Base-by-base conservation (phyloP, 2,888 invertebrate genomes). In the Macaria liturata region DNA sequence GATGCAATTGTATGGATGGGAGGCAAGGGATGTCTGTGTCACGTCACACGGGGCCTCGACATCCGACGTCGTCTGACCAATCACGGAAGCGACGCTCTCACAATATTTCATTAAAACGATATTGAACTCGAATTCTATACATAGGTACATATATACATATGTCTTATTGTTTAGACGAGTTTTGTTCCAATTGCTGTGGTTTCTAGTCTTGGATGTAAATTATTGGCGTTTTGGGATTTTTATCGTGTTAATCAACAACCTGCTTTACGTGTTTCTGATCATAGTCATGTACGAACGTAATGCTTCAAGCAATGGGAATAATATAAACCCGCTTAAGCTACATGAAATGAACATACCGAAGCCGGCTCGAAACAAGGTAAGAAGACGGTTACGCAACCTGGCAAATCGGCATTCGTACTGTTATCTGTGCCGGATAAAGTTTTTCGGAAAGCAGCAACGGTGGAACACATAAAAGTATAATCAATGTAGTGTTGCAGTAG, bases 401-500 rank as follows among this genome's bases (percentile, higher is more conserved):
- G 31, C 51, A 43, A 54, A 58, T 56, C 54, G 58, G 58, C 61
- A 66, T 54, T 49, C 57, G 58, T 65, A 62, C 46, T 48, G 57
- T 67, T 62, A 63, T 64, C 51, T 53, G 47, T 64, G 58, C 61
- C 53, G 61, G 57, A 68, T 64, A 51, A 71, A 68, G 70, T 73
- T 73, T 72, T 72, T 67, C 67, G 51, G 57, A 69, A 75, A 69
- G 58, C 66, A 66, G 68, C 68, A 71, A 68, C 67, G 59, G 66
- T 63, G 58, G 59, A 54, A 56, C 57, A 58, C 50, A 56, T 62
- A 62, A 62, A 65, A 61, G 61, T 70, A 71, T 67, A 74, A 75
- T 69, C 73, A 72, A 72, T 74, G 75, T 74, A 76, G 74, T 76
- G 74, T 77, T 76, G 78, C 79, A 81, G 82, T 81, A 69, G 71